Evolutionary conservation across 2,888 invertebrate species (phyloP), one percentile per base, ranked within the genome.

Genomic region (Cetonia aurata): DNA sequence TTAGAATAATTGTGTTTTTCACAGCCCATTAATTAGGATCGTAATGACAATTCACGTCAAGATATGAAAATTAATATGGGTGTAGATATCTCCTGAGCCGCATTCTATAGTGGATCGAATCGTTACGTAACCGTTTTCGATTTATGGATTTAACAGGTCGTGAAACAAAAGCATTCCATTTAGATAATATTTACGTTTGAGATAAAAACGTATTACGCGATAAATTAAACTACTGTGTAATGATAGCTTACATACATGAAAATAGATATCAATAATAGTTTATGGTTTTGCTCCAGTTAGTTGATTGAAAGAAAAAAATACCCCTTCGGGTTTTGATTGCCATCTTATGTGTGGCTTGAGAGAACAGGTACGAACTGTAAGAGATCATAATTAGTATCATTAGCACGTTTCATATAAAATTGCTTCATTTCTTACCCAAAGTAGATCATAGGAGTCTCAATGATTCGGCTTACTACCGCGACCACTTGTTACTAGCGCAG

Each of bases 41-140:
- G 50, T 48, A 65, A 46, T 65, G 62, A 65, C 62, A 65, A 65
- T 65, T 50, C 17, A 33, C 37, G 62, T 65, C 62, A 50, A 50
- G 62, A 65, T 65, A 65, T 37, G 50, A 65, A 65, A 50, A 65
- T 65, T 52, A 65, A 65, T 65, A 65, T 41, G 62, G 31, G 50
- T 50, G 17, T 15, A 31, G 33, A 48, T 50, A 50, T 48, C 19
- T 52, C 31, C n/a, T 50, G 12, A 31, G 3, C 46, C 50, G 37
- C 37, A 15, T 50, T 37, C 33, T 37, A 41, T 50, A 50, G 50
- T 50, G 50, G 31, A 33, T 17, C 37, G 37, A 15, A 15, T 50
- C 37, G 19, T 50, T 50, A 12, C 50, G 50, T 65, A 50, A 50
- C 37, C 15, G 55, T 56, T 56, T n/a, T 50, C 62, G 62, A 65